phyloP scores from a whole-genome alignment of 1,140 invertebrate genomes.

The Caenorhabditis latens region DNA sequence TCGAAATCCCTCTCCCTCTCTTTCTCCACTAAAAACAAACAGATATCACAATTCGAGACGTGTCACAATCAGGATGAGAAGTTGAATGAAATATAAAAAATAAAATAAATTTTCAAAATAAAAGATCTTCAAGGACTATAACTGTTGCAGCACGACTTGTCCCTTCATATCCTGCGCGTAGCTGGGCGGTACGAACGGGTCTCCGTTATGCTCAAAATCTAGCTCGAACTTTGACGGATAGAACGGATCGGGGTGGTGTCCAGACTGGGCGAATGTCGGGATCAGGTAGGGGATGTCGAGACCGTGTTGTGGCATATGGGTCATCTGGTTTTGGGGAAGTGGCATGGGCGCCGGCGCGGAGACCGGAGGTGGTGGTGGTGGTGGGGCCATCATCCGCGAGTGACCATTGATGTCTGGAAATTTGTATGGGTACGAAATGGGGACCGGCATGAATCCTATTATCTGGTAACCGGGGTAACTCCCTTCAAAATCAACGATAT shows the following conservation, averaged over 20 bases:
- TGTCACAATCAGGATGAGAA: constrained; percentile 37
- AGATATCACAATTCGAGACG: constrained; percentile 55
- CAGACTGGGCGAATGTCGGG: constrained; percentile 16
- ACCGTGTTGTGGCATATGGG: constrained; percentile 19
- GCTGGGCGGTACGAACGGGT: constrained; percentile 71
- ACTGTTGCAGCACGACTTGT: constrained; percentile 74
- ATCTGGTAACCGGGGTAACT: no score
- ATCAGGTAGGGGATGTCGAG: constrained; percentile 68
- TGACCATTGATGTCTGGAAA: constrained; percentile 33
- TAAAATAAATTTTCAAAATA: neutral
- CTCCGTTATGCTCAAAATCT: constrained; percentile 47
- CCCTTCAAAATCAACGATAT: neutral
- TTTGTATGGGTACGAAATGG: neutral
- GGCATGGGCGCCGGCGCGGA: constrained; percentile 31
- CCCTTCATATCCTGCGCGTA: constrained; percentile 75
- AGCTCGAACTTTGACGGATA: constrained; percentile 43
- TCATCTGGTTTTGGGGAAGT: constrained; percentile 34
- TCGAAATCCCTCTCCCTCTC: no score
- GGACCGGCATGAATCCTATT: constrained; percentile 34
- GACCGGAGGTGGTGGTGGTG: constrained; percentile 30
- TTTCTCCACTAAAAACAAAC: no score
- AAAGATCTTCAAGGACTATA: constrained; percentile 61
- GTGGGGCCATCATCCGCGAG: constrained; percentile 33
- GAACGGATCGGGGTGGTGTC: constrained; percentile 18
- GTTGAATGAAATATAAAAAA: neutral